Percentiles rank a stretch among this genome's conserved stretches.
These are phyloP conservation scores for Capromys pilorides DNA, from an alignment of 2,797 vertebrate genomes.

Conservation along the genomic window DNA sequence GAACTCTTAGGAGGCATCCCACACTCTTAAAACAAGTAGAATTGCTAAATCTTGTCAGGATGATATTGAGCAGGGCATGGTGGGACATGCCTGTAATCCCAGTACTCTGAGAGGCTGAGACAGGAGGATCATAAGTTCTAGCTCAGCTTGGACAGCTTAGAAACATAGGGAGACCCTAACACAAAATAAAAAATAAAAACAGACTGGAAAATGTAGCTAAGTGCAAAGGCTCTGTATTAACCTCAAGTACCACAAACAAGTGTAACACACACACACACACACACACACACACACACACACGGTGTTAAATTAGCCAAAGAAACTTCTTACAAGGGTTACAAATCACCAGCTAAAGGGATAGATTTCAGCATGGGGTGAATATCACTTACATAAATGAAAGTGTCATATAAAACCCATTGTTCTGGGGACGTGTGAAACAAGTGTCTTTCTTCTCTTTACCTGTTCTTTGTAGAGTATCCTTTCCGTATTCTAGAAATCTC, in stretches of 20 bases:
- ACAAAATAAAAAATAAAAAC: background rate
- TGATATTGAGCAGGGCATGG: background rate
- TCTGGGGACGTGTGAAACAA: background rate
- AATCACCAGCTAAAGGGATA: background rate
- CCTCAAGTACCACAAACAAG: background rate
- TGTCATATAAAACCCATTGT: background rate
- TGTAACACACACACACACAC: background rate
- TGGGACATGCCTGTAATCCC: background rate
- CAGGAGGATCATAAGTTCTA: background rate
- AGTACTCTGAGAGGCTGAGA: background rate
- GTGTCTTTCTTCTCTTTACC: constrained; percentile 42
- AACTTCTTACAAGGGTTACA: background rate
- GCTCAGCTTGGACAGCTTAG: background rate
- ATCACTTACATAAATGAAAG: background rate
- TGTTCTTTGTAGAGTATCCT: constrained; percentile 61
- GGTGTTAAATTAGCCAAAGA: background rate
- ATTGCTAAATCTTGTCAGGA: constrained; percentile 16
- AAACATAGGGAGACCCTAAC: background rate
- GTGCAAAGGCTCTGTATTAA: background rate
- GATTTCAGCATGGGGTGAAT: background rate
- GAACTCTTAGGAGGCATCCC: background rate
- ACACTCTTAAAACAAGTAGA: constrained; percentile 14
- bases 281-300: too few relatives aligned
- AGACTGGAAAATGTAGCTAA: background rate
- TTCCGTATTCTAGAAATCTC: constrained; percentile 69